Conservation (phyloP, 2,113 vertebrate species). For the Aptenodytes patagonicus region DNA sequence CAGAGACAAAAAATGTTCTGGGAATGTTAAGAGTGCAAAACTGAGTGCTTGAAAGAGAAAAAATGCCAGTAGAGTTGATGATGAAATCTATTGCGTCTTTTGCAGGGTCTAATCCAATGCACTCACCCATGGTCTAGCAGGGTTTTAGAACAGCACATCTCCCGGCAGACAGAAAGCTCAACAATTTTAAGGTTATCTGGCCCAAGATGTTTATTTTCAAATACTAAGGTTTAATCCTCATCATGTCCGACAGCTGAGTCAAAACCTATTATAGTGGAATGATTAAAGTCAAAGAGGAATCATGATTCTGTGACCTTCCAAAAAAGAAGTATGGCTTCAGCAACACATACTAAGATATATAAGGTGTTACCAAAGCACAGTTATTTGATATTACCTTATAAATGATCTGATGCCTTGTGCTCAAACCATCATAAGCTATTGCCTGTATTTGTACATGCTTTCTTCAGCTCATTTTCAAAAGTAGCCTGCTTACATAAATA, state of each 20-base stretch:
- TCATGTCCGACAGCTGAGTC: background rate
- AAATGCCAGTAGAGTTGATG: background rate
- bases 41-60: background rate
- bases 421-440: background rate
- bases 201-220: background rate
- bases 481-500: background rate
- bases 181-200: background rate
- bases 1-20: background rate
- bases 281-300: background rate
- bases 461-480: background rate
- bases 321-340: background rate
- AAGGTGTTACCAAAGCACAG: background rate
- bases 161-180: background rate
- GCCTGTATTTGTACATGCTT: background rate
- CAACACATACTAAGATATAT: rapidly evolving
- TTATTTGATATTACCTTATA: background rate
- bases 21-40: background rate
- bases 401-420: background rate
- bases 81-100: rapidly evolving
- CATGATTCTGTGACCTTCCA: background rate
- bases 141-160: background rate
- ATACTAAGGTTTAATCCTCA: background rate
- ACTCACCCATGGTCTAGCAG: rapidly evolving
- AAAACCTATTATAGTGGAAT: background rate
- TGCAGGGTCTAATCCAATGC: rapidly evolving